A percentile compares a stretch with the other conserved stretches of the same genome.
Evolutionary conservation across 30 jellyfish, hydroid and myxozoan genomes (phyloP).

Genomic region (Hydractinia symbiolongicarpus): DNA sequence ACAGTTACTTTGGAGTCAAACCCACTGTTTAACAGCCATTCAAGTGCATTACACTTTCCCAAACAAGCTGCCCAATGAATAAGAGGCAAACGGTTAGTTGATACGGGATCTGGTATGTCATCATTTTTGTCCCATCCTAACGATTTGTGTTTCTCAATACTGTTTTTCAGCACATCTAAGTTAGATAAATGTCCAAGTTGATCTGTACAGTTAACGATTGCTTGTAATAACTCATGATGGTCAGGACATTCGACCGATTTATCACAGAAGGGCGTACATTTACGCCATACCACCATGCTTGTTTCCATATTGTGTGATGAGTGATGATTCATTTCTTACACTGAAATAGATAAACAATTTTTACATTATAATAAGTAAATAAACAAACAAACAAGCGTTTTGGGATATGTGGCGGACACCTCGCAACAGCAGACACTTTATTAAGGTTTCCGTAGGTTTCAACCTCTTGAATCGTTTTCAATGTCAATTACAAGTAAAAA

Average conservation of each 20-base stretch:
- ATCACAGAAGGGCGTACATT: slow-evolving; percentile 96
- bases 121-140: slow-evolving; percentile 81
- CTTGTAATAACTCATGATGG: slow-evolving; percentile 91
- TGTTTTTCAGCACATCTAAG: slow-evolving; percentile 70
- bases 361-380: not conserved
- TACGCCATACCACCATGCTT: slow-evolving; percentile 83
- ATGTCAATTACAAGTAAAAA: too few species aligned
- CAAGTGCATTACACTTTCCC: slow-evolving; percentile 92
- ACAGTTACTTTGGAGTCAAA: slow-evolving; percentile 76
- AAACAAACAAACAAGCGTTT: not conserved
- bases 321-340: not conserved
- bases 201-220: slow-evolving; percentile 93
- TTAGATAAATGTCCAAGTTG: slow-evolving; percentile 89
- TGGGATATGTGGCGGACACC: too few species aligned
- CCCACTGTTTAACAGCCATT: slow-evolving; percentile 86
- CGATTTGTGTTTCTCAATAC: slow-evolving; percentile 76
- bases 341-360: not conserved
- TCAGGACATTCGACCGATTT: slow-evolving; percentile 93
- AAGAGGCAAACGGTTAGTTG: slow-evolving; percentile 71
- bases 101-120: slow-evolving; percentile 91
- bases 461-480: too few species aligned
- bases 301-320: slow-evolving; percentile 11
- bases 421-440: too few species aligned
- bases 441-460: too few species aligned
- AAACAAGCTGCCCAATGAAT: slow-evolving; percentile 98